These are phyloP conservation scores for Thyatira batis DNA, from an alignment of 2,888 invertebrate species.

Conservation along the genomic window DNA sequence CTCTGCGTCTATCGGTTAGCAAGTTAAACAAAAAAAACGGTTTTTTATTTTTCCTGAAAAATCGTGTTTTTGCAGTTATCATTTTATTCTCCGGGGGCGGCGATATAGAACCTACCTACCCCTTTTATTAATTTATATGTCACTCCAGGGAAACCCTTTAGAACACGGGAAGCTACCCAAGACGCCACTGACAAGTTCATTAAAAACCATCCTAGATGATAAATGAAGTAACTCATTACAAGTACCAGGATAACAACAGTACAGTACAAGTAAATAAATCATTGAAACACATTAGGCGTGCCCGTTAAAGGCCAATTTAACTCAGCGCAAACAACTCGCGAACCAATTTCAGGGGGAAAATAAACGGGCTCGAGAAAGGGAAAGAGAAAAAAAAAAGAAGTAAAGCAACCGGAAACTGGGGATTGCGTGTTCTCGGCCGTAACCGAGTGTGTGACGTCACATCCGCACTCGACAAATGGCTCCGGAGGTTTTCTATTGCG, in stretches of 20 bases:
- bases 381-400: constrained; percentile 4
- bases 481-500: constrained; percentile 3
- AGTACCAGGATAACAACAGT: neutral
- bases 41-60: no score
- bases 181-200: no score
- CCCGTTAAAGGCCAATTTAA: constrained; percentile 3
- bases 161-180: no score
- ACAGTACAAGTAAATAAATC: neutral
- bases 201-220: neutral
- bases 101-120: no score
- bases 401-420: constrained; percentile 8
- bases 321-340: constrained; percentile 2
- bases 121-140: no score
- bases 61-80: no score
- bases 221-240: neutral
- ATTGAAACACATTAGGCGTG: neutral
- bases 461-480: constrained; percentile 9
- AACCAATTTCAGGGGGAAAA: constrained; percentile 5
- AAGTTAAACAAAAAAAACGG: no score
- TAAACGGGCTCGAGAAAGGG: neutral
- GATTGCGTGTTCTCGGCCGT: constrained; percentile 8
- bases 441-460: constrained; percentile 10
- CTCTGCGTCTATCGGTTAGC: no score
- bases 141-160: no score
- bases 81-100: no score